Percentiles rank a stretch among this genome's conserved stretches.
Conservation (phyloP, 2,888 invertebrate species). For the Serrognathus titanus region DNA sequence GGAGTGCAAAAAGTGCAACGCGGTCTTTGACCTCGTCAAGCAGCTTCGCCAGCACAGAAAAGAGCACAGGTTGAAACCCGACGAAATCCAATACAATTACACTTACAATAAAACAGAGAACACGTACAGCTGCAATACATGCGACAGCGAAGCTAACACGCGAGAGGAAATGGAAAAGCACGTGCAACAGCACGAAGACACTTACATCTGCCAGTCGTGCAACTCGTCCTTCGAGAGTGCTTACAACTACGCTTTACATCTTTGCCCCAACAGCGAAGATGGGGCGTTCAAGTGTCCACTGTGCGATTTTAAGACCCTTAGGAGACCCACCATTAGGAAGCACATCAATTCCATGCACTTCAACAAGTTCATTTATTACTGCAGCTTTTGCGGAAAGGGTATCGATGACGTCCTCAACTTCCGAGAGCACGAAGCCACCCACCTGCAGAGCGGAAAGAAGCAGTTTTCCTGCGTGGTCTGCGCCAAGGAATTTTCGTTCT, state of each 20-base stretch:
- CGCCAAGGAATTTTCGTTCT: constrained; percentile 27
- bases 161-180: constrained; percentile 35
- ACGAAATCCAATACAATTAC: constrained; percentile 24
- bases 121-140: constrained; percentile 14
- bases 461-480: constrained; percentile 46
- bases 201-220: constrained; percentile 41
- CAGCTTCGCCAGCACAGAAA: constrained; percentile 33
- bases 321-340: not conserved
- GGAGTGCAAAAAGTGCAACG: too few relatives aligned
- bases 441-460: not conserved
- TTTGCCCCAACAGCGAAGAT: constrained; percentile 31
- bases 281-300: constrained; percentile 15
- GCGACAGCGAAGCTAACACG: constrained; percentile 8
- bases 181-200: constrained; percentile 23
- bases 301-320: constrained; percentile 7
- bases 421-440: constrained; percentile 14
- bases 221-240: constrained; percentile 39
- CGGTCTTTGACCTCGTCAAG: too few relatives aligned
- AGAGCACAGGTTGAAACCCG: too few relatives aligned
- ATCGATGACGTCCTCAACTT: constrained; percentile 1
- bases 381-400: constrained; percentile 10
- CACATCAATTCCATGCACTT: constrained; percentile 12
- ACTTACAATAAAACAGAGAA: constrained; percentile 24
- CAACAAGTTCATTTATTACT: constrained; percentile 1
- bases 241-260: constrained; percentile 40